These are phyloP conservation scores for Cephus cinctus DNA, from an alignment of 1,140 invertebrate genomes.

Conservation along the genomic window DNA sequence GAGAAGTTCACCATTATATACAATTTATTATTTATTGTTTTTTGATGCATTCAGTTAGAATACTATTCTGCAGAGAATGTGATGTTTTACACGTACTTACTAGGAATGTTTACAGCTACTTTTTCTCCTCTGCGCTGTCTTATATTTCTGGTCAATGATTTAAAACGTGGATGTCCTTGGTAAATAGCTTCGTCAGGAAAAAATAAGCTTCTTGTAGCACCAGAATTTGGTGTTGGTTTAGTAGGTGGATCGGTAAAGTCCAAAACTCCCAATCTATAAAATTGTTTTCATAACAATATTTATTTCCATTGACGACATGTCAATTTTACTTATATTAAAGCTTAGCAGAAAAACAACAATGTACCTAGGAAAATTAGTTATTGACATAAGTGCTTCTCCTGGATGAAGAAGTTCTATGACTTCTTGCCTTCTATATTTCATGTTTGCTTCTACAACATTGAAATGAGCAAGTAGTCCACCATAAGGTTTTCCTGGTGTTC, in stretches of 20 bases:
- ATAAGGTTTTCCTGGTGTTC: slow-evolving; percentile 96
- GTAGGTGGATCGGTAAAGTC: slow-evolving; percentile 84
- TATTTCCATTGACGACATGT: slow-evolving; percentile 2
- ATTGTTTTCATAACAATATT: slow-evolving; percentile 13
- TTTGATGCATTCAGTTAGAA: too few relatives aligned
- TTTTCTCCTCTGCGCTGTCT: slow-evolving; percentile 87
- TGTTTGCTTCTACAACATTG: slow-evolving; percentile 97
- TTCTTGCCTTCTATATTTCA: slow-evolving; percentile 88
- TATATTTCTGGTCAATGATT: slow-evolving; percentile 93
- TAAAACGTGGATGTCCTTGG: slow-evolving; percentile 92
- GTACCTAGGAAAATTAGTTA: slow-evolving; percentile 92
- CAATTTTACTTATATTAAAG: slow-evolving; percentile 12
- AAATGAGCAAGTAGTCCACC: slow-evolving; percentile 93
- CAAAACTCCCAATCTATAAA: slow-evolving; percentile 77
- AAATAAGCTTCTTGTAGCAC: slow-evolving; percentile 85
- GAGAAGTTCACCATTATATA: slow-evolving; percentile 22
- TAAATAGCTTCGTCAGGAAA: slow-evolving; percentile 95
- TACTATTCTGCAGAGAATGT: too few relatives aligned
- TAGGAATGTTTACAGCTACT: slow-evolving; percentile 94
- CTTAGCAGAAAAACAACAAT: background rate
- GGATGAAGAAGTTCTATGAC: slow-evolving; percentile 73
- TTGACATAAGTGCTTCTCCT: slow-evolving; percentile 84
- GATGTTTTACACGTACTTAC: too few relatives aligned
- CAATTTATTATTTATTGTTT: too few relatives aligned
- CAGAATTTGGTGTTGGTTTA: slow-evolving; percentile 69